Evolutionary conservation across 2,888 invertebrate genomes (phyloP).

Genomic region (Oxyteleia sp.): DNA sequence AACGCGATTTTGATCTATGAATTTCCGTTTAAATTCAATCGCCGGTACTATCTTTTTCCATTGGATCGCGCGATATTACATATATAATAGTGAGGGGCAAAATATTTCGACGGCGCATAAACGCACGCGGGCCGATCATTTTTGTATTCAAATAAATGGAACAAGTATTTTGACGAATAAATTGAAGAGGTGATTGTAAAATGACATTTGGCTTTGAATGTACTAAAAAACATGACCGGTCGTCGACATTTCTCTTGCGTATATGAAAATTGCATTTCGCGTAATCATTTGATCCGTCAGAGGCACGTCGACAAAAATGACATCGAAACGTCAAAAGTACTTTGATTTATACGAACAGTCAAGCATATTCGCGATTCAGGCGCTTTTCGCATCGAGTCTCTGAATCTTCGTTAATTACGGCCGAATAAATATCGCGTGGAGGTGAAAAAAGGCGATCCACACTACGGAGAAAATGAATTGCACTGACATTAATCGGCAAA

Average conservation of each 20-base stretch:
- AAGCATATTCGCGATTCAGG: slow-evolving; percentile 13
- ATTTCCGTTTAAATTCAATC: background rate
- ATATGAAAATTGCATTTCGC: slow-evolving; percentile 39
- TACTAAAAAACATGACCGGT: background rate
- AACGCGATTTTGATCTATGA: background rate
- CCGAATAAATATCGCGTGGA: slow-evolving; percentile 8
- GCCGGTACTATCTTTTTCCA: background rate
- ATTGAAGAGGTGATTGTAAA: slow-evolving; percentile 1
- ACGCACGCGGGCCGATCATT: background rate
- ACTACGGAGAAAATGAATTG: background rate
- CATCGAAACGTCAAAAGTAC: slow-evolving; percentile 34
- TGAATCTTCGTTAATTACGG: slow-evolving; percentile 25
- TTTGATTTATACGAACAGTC: slow-evolving; percentile 43
- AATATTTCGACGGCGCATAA: slow-evolving; percentile 1
- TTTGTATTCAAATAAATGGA: slow-evolving; percentile 6
- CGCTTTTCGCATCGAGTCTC: slow-evolving; percentile 2
- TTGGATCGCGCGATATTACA: background rate
- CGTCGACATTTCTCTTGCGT: slow-evolving; percentile 24
- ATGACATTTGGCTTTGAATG: slow-evolving; percentile 14
- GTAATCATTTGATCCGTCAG: slow-evolving; percentile 48
- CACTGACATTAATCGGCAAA: background rate
- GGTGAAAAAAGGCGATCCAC: background rate
- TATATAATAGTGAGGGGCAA: background rate
- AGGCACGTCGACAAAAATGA: slow-evolving; percentile 31
- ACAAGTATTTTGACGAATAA: slow-evolving; percentile 16